Conservation (phyloP, 2,888 invertebrate genomes). For the Cephus nigrinus region DNA sequence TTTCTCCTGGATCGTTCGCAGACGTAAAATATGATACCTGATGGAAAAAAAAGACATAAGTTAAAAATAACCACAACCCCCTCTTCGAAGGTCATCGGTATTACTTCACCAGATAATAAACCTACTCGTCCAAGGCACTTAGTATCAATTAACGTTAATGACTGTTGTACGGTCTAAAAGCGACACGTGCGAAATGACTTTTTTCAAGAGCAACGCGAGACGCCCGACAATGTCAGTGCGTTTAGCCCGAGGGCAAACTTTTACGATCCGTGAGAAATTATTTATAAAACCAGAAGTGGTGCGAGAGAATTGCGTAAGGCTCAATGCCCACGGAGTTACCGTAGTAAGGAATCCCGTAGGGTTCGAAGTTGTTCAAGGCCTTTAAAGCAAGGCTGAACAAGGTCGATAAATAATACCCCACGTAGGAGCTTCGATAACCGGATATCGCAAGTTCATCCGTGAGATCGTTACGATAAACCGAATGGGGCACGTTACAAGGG, state of each 20-base stretch:
- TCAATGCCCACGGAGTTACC: not conserved
- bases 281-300: not conserved
- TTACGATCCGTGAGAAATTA: not conserved
- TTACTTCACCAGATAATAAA: not conserved
- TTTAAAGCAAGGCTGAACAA: not conserved
- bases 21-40: conserved; percentile 65
- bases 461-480: not conserved
- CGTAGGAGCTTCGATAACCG: not conserved
- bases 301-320: not conserved
- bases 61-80: not conserved
- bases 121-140: not conserved
- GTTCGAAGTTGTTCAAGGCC: no score
- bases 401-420: not conserved
- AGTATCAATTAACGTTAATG: not conserved
- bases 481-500: not conserved
- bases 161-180: not conserved
- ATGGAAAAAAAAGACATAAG: not conserved
- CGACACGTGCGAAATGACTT: not conserved
- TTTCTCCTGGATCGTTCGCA: conserved; percentile 71
- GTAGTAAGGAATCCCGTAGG: no score
- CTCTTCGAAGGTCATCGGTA: not conserved
- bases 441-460: not conserved
- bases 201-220: not conserved
- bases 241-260: not conserved
- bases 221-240: not conserved